phyloP scores from a whole-genome alignment of 2,888 invertebrate species.

The Mimas tiliae region DNA sequence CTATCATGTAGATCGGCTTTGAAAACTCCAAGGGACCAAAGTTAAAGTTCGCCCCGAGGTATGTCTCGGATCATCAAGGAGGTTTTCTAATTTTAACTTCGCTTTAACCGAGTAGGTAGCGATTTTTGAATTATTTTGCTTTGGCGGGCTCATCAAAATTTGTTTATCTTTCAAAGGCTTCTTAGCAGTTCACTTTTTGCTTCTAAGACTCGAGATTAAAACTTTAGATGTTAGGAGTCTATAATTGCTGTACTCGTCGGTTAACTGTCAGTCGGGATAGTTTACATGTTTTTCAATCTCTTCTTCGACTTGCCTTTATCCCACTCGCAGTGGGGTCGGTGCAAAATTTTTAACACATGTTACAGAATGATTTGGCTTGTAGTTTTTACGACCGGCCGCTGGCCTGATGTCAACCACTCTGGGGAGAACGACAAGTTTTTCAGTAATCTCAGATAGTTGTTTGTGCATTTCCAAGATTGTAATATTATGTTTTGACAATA shows the following conservation, averaged over 20 bases:
- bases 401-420: no score
- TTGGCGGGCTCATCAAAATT: constrained; percentile 71
- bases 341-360: no score
- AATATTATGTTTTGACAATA: background rate
- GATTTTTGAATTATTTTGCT: constrained; percentile 76
- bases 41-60: constrained; percentile 72
- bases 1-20: constrained; percentile 70
- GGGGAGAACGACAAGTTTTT: no score
- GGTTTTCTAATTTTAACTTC: constrained; percentile 81
- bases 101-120: constrained; percentile 61
- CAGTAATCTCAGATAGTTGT: background rate
- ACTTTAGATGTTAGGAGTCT: constrained; percentile 15
- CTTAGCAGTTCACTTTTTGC: constrained; percentile 43
- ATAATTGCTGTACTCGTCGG: background rate
- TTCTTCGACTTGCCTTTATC: no score
- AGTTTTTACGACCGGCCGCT: no score
- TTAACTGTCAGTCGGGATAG: constrained; percentile 23
- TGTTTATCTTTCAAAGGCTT: constrained; percentile 66
- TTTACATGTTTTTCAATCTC: background rate
- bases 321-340: no score
- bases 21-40: constrained; percentile 73
- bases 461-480: background rate
- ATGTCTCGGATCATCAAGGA: constrained; percentile 77
- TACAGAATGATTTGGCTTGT: no score
- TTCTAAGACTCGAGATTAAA: constrained; percentile 26